Evolutionary conservation across 2,797 vertebrate genomes (phyloP).

Genomic region (Arnoldichthys spilopterus): DNA sequence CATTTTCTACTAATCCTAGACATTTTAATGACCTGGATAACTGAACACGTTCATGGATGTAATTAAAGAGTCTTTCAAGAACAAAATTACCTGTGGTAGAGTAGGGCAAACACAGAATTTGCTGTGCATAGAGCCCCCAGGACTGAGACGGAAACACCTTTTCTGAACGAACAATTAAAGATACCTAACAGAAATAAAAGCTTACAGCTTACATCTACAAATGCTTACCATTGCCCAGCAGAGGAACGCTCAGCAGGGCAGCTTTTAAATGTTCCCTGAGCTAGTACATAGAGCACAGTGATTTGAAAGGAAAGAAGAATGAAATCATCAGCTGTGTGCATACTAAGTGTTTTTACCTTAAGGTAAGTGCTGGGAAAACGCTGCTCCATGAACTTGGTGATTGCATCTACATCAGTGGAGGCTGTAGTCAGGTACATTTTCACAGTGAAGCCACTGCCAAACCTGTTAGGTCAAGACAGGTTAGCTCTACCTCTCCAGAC

Average conservation of each 20-base stretch:
- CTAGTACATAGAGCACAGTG: background rate
- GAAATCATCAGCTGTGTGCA: background rate
- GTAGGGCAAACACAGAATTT: background rate
- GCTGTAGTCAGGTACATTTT: constrained; percentile 91
- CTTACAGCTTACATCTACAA: background rate
- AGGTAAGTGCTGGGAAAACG: constrained; percentile 91
- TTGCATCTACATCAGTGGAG: constrained; percentile 76
- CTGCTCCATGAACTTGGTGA: constrained; percentile 90
- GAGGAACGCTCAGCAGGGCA: background rate
- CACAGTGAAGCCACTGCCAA: constrained; percentile 96
- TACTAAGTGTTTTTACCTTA: constrained; percentile 81
- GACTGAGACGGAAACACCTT: background rate
- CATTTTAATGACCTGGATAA: background rate
- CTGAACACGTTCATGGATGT: background rate
- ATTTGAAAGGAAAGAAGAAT: constrained; percentile 12
- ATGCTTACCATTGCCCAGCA: background rate
- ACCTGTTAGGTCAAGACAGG: constrained; percentile 75
- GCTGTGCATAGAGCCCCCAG: background rate
- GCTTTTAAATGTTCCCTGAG: background rate
- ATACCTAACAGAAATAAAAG: background rate
- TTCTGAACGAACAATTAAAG: background rate
- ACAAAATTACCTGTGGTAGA: constrained; percentile 3
- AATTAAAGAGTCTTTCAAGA: constrained; percentile 1
- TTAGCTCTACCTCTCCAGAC: constrained; percentile 27
- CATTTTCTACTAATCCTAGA: background rate